Conservation (phyloP, 2,888 invertebrate species). For the Eilema caniola region DNA sequence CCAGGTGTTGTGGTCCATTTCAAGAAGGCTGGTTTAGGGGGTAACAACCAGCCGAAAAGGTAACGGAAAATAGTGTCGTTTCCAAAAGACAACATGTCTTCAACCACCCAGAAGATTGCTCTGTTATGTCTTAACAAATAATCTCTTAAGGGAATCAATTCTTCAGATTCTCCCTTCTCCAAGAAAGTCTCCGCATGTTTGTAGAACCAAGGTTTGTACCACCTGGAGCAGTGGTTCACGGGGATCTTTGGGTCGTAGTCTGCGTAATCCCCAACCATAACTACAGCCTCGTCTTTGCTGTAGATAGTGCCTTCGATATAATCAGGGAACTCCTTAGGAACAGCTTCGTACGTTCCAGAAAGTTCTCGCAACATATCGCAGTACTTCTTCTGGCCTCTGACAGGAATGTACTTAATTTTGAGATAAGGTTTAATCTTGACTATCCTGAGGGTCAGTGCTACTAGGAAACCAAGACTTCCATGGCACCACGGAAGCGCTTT, state of each 20-base stretch:
- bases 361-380: slow-evolving; percentile 88
- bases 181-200: slow-evolving; percentile 89
- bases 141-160: slow-evolving; percentile 88
- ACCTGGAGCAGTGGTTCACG: slow-evolving; percentile 87
- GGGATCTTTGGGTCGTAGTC: slow-evolving; percentile 84
- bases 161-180: slow-evolving; percentile 82
- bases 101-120: slow-evolving; percentile 91
- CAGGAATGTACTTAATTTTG: slow-evolving; percentile 88
- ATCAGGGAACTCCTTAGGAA: slow-evolving; percentile 82
- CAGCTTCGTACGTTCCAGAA: slow-evolving; percentile 85
- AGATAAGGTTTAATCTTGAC: slow-evolving; percentile 89
- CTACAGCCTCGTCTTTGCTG: slow-evolving; percentile 87
- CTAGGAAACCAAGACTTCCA: slow-evolving; percentile 89
- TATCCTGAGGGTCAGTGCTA: slow-evolving; percentile 88
- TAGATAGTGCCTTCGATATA: slow-evolving; percentile 90
- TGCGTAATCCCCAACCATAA: slow-evolving; percentile 89
- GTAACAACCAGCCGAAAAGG: slow-evolving; percentile 89
- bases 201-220: slow-evolving; percentile 92
- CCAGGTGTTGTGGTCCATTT: slow-evolving; percentile 91
- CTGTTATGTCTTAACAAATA: slow-evolving; percentile 89
- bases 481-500: slow-evolving; percentile 89
- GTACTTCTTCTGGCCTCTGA: slow-evolving; percentile 88
- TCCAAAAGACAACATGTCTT: slow-evolving; percentile 91
- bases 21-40: slow-evolving; percentile 91
- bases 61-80: slow-evolving; percentile 88